Evolutionary conservation across 2,797 vertebrate genomes (phyloP), one percentile per base, ranked within the genome.

Genomic region (Amazonetta brasiliensis): DNA sequence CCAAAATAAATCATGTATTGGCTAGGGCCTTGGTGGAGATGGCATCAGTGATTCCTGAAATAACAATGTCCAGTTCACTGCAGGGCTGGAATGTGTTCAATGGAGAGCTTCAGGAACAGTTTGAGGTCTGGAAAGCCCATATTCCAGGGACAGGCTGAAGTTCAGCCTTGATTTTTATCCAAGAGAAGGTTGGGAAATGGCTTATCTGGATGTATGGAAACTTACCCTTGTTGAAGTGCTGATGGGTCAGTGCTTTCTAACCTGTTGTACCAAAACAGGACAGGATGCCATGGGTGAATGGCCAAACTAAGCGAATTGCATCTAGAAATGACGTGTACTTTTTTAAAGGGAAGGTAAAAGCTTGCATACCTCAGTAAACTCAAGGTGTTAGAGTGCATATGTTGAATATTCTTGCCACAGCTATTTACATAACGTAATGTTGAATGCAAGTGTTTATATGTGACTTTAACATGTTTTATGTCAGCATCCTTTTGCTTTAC

Each of bases 211-310:
- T 48, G 8, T 41, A 21, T 48, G 54, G 77, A 85, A 86, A 15
- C 39, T 81, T 50, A 90, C 50, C 44, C 37, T 7, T 75, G 26
- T 89, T 68, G 60, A 76, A 62, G 25, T 54, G 43, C 16, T 84
- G 59, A 31, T 64, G 41, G 23, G 78, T 93, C 35, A 72, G 26
- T 69, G 41, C 22, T 72, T 96, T 92, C 31, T 88, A 35, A 64
- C 52, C 30, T 58, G 11, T 78, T 84, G 37, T 0, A 2, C 28
- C 18, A 44, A 58, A 90, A 64, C 33, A 56, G 1, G 9, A 28
- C 11, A 90, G 43, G 26, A 33, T 19, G 19, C 54, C 76, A 37
- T 76, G 60, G 30, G 33, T 55, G n/a, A 79, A 16, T 37, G 25
- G 66, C 79, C 39, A 72, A 48, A 56, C 31, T 63, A 80, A 73